phyloP scores from a whole-genome alignment of 2,888 invertebrate genomes.

The Magallana nippona region DNA sequence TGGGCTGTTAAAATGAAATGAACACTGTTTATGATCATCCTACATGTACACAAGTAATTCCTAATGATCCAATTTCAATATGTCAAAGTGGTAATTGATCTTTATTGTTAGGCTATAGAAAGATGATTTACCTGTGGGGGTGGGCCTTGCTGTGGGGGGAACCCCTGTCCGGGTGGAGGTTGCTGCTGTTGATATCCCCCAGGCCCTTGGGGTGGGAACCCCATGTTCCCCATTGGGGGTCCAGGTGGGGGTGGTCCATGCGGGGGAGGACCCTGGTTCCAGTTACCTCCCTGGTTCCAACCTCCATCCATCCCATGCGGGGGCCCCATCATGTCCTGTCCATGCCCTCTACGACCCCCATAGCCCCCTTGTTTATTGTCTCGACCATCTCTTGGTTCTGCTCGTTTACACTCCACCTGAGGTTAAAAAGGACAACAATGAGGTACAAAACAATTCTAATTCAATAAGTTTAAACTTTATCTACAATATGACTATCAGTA shows the following conservation, averaged over 20 bases:
- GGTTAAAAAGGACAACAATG: slow-evolving; percentile 5
- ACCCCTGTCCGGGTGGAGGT: slow-evolving; percentile 43
- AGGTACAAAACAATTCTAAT: neutral
- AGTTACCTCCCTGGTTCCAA: slow-evolving; percentile 48
- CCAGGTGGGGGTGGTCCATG: slow-evolving; percentile 40
- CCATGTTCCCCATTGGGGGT: slow-evolving; percentile 43
- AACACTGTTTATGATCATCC: too few species aligned
- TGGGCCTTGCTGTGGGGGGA: slow-evolving; percentile 38
- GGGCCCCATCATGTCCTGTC: slow-evolving; percentile 44
- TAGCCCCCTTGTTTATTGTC: slow-evolving; percentile 40
- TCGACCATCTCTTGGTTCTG: slow-evolving; percentile 60
- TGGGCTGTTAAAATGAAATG: slow-evolving; percentile 25
- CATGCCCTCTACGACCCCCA: slow-evolving; percentile 25
- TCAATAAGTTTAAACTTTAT: too few species aligned
- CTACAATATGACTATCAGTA: neutral
- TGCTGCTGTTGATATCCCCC: slow-evolving; percentile 44
- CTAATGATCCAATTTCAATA: too few species aligned
- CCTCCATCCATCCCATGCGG: slow-evolving; percentile 45
- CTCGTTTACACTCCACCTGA: slow-evolving; percentile 69
- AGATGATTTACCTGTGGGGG: slow-evolving; percentile 24
- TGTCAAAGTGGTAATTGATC: too few species aligned
- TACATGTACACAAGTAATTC: too few species aligned
- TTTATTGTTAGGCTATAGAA: too few species aligned
- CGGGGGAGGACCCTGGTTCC: slow-evolving; percentile 54
- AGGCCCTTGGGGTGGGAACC: slow-evolving; percentile 44